phyloP scores from a whole-genome alignment of 2,797 vertebrate species.

The Gymnopithys bicolor region DNA sequence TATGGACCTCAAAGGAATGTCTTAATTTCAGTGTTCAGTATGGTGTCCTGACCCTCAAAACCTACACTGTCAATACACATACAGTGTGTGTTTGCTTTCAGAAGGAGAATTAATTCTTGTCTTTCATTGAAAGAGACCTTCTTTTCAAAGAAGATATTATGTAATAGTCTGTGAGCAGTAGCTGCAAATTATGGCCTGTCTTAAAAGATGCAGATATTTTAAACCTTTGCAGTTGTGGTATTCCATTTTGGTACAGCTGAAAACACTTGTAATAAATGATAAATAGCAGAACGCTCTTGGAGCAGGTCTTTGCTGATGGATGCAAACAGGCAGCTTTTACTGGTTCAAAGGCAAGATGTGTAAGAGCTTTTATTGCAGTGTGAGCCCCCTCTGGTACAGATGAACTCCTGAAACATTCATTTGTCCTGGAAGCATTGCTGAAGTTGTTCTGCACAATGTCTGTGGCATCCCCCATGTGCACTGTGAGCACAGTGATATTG shows the following conservation, averaged over 20 bases:
- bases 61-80: not conserved
- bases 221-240: not conserved
- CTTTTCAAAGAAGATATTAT: not conserved
- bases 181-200: not conserved
- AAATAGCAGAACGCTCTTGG: conserved; percentile 1
- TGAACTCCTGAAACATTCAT: conserved; percentile 45
- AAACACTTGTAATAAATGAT: conserved; percentile 22
- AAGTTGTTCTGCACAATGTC: conserved; percentile 23
- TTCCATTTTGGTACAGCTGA: not conserved
- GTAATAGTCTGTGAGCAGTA: not conserved
- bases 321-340: conserved; percentile 24
- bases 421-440: conserved; percentile 48
- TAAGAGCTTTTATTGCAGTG: conserved; percentile 12
- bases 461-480: conserved; percentile 17
- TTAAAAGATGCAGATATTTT: conserved; percentile 2
- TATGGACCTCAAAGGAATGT: not conserved
- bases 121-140: not conserved
- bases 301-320: not conserved
- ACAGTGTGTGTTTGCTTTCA: not conserved
- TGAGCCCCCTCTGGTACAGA: not conserved
- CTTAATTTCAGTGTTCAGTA: not conserved
- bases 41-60: not conserved
- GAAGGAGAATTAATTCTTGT: not conserved
- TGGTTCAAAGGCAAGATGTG: conserved; percentile 41
- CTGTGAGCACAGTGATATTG: not conserved